These are phyloP conservation scores for Vireo griseus DNA, from an alignment of 2,797 vertebrate species.

Conservation along the genomic window DNA sequence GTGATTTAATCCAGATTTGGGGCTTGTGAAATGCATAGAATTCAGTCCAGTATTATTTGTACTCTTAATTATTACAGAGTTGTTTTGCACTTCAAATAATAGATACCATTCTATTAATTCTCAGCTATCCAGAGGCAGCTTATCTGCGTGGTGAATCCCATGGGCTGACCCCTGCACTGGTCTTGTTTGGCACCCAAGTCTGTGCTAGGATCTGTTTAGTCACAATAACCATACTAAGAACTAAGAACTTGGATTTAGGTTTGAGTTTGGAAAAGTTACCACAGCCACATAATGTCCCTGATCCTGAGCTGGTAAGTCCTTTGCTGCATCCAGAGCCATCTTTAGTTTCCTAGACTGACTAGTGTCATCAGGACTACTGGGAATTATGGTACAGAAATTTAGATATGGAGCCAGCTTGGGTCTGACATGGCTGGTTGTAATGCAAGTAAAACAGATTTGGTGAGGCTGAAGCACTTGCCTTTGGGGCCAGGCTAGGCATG, in stretches of 20 bases:
- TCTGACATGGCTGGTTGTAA: not conserved
- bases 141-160: not conserved
- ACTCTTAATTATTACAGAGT: not conserved
- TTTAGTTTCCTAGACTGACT: not conserved
- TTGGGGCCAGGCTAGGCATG: not conserved
- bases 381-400: not conserved
- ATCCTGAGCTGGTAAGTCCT: not conserved
- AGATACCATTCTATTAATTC: not conserved
- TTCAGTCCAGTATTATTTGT: not conserved
- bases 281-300: rapidly evolving
- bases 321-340: not conserved
- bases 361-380: not conserved
- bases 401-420: not conserved
- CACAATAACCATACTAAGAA: not conserved
- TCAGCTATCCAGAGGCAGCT: not conserved
- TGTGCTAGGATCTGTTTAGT: not conserved
- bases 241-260: not conserved
- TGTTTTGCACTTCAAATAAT: not conserved
- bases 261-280: not conserved
- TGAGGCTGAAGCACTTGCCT: not conserved
- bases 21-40: not conserved
- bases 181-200: not conserved
- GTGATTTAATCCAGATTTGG: not conserved
- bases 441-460: rapidly evolving
- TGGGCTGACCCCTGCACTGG: not conserved